Conservation (phyloP, 2,113 vertebrate genomes). For the Scomber colias region DNA sequence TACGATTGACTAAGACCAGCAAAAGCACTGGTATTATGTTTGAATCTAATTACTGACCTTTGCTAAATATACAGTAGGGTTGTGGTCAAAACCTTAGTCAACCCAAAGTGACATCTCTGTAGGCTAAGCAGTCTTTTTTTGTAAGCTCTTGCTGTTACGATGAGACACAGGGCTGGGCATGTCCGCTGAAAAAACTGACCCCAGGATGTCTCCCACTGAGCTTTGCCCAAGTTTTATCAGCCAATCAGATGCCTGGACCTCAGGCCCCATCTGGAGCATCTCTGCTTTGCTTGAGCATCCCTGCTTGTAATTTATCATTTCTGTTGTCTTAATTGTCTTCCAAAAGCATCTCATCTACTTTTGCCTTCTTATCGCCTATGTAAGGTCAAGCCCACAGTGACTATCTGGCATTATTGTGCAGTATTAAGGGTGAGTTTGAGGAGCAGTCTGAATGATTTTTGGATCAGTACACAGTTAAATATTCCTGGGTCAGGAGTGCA, state of each 20-base stretch:
- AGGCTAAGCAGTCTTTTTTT: no score
- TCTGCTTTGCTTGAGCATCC: background rate
- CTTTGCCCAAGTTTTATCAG: slow-evolving; percentile 3
- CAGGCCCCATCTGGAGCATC: slow-evolving; percentile 54
- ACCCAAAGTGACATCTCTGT: no score
- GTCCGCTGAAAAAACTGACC: background rate
- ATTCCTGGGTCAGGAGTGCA: slow-evolving; percentile 11
- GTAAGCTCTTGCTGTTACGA: background rate
- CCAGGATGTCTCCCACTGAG: background rate
- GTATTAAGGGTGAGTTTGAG: background rate
- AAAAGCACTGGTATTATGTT: no score
- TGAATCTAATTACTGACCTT: no score
- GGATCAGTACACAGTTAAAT: background rate
- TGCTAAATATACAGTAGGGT: no score
- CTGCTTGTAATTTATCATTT: background rate
- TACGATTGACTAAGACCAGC: no score
- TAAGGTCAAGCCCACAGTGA: background rate
- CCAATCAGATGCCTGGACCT: slow-evolving; percentile 28
- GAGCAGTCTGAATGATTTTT: slow-evolving; percentile 3
- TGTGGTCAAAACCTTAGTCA: no score
- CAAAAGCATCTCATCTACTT: background rate
- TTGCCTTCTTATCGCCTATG: background rate
- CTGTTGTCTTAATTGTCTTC: background rate
- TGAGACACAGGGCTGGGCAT: background rate
- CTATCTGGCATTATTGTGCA: background rate